Conservation (phyloP, 1,140 invertebrate genomes). For the Nymphalis io region DNA sequence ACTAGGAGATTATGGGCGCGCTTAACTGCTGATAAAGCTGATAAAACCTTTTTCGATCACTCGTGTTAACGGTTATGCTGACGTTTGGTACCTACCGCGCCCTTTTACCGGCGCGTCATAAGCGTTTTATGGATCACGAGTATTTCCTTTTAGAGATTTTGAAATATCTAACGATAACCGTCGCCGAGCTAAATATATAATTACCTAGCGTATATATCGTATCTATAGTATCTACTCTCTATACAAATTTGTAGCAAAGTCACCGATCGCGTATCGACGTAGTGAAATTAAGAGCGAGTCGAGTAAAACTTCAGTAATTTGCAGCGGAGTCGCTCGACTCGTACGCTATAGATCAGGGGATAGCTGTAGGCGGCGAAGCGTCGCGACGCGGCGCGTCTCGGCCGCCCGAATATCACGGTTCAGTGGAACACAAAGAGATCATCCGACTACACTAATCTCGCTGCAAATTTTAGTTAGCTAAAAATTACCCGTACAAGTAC, state of each 20-base stretch:
- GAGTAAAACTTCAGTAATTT: constrained; percentile 36
- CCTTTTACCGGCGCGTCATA: constrained; percentile 22
- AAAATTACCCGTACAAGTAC: constrained; percentile 42
- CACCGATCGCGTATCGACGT: neutral
- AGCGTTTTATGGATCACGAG: constrained; percentile 26
- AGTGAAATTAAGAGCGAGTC: constrained; percentile 28
- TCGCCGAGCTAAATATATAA: constrained; percentile 2
- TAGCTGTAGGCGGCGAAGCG: constrained; percentile 12
- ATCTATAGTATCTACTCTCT: neutral
- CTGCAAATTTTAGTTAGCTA: constrained; percentile 51
- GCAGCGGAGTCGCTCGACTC: constrained; percentile 3
- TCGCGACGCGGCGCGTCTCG: constrained; percentile 32
- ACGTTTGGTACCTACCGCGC: constrained; percentile 29
- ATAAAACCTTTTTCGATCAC: constrained; percentile 36
- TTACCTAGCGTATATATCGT: neutral
- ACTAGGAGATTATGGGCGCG: constrained; percentile 38
- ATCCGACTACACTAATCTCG: constrained; percentile 48
- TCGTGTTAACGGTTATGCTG: constrained; percentile 36
- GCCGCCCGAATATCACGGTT: constrained; percentile 44
- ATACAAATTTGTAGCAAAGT: neutral
- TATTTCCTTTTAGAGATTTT: constrained; percentile 7
- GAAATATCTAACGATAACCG: constrained; percentile 1
- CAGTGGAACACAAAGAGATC: constrained; percentile 55
- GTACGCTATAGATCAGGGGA: constrained; percentile 5
- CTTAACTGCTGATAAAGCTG: constrained; percentile 43